These are phyloP conservation scores for Agelastica alni DNA, from an alignment of 2,888 invertebrate species.

Conservation along the genomic window DNA sequence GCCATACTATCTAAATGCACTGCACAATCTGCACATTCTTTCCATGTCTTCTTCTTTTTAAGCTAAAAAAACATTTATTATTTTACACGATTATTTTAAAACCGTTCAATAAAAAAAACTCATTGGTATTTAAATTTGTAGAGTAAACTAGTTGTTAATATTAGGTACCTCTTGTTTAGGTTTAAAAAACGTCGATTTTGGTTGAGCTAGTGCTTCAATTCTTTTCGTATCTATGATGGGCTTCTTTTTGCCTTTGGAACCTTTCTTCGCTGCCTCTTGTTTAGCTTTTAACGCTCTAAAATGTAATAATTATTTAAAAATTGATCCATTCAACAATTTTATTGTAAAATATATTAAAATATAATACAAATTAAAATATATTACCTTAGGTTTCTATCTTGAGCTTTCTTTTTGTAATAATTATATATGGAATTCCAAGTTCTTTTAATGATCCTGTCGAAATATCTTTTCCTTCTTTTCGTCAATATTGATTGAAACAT, in stretches of 20 bases:
- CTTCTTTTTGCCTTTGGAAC: conserved; percentile 19
- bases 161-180: conserved; percentile 15
- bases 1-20: conserved; percentile 37
- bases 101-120: no score
- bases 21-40: conserved; percentile 33
- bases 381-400: conserved; percentile 35
- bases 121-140: background rate
- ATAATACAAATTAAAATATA: background rate
- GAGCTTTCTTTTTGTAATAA: conserved; percentile 40
- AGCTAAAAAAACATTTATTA: conserved; percentile 23
- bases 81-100: no score
- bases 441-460: conserved; percentile 35
- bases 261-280: conserved; percentile 23
- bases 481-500: conserved; percentile 21
- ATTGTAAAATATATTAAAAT: no score
- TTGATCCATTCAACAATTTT: no score
- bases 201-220: conserved; percentile 10
- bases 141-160: background rate
- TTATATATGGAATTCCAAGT: conserved; percentile 45
- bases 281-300: conserved; percentile 7
- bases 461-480: conserved; percentile 24
- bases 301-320: background rate
- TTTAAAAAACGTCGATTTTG: conserved; percentile 9
- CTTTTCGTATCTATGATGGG: conserved; percentile 19
- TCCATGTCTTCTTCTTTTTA: conserved; percentile 28